Conservation (phyloP, 1,140 invertebrate species). For the Metopolophium dirhodum region DNA sequence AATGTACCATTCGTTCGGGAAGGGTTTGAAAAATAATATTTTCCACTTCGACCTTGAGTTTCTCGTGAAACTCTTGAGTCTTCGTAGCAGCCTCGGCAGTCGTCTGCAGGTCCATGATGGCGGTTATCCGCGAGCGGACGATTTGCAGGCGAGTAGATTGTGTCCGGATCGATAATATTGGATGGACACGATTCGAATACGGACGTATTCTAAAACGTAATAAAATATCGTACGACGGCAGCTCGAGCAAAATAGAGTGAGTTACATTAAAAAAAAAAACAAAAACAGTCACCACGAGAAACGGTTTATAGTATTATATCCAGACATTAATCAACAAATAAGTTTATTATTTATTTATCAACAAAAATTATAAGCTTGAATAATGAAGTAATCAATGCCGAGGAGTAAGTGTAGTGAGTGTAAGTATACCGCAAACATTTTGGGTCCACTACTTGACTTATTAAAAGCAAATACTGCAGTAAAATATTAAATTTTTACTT, state of each 20-base stretch:
- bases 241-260: neutral
- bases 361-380: neutral
- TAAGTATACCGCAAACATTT: too few relatives aligned
- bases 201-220: neutral
- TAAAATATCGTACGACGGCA: neutral
- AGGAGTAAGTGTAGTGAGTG: too few relatives aligned
- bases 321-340: neutral
- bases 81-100: neutral
- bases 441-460: too few relatives aligned
- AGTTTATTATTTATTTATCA: neutral
- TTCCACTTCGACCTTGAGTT: slow-evolving; percentile 66
- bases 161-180: neutral
- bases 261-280: neutral
- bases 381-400: neutral
- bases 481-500: too few relatives aligned
- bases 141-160: neutral
- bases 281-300: neutral
- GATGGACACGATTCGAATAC: neutral
- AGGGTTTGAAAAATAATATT: slow-evolving; percentile 84
- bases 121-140: neutral
- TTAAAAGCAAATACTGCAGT: too few relatives aligned
- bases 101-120: neutral
- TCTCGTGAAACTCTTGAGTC: slow-evolving; percentile 47
- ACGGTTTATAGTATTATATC: neutral
- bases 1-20: slow-evolving; percentile 86